A percentile compares a stretch with the other conserved stretches of the same genome.
phyloP scores from a whole-genome alignment of 2,888 invertebrate genomes.

The Pasiphila rectangulata region DNA sequence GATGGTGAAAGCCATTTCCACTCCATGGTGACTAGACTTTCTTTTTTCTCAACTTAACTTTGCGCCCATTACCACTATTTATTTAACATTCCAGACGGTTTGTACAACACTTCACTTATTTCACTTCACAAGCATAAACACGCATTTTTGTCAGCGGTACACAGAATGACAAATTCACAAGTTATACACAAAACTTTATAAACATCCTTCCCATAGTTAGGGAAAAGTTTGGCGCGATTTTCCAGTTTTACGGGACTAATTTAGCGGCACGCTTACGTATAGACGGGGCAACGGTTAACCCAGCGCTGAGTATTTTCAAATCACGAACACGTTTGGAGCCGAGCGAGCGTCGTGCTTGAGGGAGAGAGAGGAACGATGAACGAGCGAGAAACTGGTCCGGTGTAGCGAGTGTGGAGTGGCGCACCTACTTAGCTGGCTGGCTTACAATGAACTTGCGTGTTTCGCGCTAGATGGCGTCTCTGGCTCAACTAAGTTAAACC shows the following conservation, averaged over 20 bases:
- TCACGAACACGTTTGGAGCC: slow-evolving; percentile 43
- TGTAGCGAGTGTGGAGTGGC: slow-evolving; percentile 26
- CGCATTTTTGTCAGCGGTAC: slow-evolving; percentile 40
- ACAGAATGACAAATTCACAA: slow-evolving; percentile 39
- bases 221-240: slow-evolving; percentile 65
- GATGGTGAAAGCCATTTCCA: slow-evolving; percentile 70
- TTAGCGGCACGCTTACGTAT: slow-evolving; percentile 48
- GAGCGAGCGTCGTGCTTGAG: slow-evolving; percentile 27
- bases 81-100: slow-evolving; percentile 32
- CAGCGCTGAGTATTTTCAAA: slow-evolving; percentile 63
- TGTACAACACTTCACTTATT: slow-evolving; percentile 40
- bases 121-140: slow-evolving; percentile 42
- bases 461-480: slow-evolving; percentile 54
- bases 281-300: slow-evolving; percentile 59
- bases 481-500: slow-evolving; percentile 2
- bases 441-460: slow-evolving; percentile 41
- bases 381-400: slow-evolving; percentile 24
- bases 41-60: slow-evolving; percentile 56
- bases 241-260: slow-evolving; percentile 38
- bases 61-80: slow-evolving; percentile 54
- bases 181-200: slow-evolving; percentile 44
- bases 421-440: slow-evolving; percentile 24
- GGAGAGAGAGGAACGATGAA: slow-evolving; percentile 44
- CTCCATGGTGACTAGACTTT: slow-evolving; percentile 70
- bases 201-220: slow-evolving; percentile 56